A percentile compares a stretch with the other conserved stretches of the same genome.
Conservation (phyloP, 92 coral and sea anemone genomes). For the Phymanthus crucifer region DNA sequence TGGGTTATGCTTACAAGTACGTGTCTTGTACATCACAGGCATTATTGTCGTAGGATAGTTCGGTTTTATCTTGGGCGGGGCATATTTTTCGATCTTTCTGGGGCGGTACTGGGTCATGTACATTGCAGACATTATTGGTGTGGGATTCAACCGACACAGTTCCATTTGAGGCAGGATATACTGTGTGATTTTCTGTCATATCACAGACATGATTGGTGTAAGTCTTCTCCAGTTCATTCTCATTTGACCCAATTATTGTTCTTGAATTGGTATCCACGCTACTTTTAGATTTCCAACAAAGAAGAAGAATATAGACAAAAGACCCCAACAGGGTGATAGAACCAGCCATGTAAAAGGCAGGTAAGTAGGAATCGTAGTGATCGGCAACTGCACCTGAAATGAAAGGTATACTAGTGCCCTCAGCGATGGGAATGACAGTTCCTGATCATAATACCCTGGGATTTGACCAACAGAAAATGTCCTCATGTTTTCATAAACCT, state of each 20-base stretch:
- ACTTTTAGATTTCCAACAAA: neutral
- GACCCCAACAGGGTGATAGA: constrained; percentile 14
- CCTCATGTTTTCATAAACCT: too few species aligned
- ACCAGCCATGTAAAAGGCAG: constrained; percentile 36
- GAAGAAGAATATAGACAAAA: constrained; percentile 19
- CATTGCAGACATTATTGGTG: neutral
- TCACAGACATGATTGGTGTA: neutral
- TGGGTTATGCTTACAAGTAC: neutral
- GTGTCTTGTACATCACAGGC: constrained; percentile 1
- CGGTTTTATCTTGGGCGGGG: neutral
- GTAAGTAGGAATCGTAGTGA: constrained; percentile 30
- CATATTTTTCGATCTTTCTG: neutral
- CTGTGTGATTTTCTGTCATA: neutral
- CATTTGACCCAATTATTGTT: neutral
- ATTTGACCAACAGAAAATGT: too few species aligned
- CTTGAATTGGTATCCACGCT: neutral
- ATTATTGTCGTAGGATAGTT: neutral
- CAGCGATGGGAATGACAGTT: too few species aligned
- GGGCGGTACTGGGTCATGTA: neutral
- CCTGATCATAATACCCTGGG: too few species aligned
- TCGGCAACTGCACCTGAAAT: constrained; percentile 22
- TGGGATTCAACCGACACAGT: neutral
- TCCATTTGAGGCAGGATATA: neutral
- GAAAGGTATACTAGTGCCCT: neutral
- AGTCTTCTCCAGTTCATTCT: neutral